These are phyloP conservation scores for Crocodylus rhombifer DNA, from an alignment of 2,797 vertebrate species.

Conservation along the genomic window DNA sequence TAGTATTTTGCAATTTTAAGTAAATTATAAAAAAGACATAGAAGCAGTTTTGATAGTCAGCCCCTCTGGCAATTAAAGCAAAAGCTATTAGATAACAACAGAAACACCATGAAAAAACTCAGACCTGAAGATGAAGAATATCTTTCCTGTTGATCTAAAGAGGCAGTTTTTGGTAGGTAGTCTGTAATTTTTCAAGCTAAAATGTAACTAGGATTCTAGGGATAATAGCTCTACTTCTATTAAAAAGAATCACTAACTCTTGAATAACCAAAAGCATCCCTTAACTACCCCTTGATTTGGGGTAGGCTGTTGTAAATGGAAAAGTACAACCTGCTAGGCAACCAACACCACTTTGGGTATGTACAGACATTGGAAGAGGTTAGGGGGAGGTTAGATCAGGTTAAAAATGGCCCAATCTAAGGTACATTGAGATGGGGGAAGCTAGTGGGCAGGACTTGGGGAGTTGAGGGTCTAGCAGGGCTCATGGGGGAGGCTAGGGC, in stretches of 20 bases:
- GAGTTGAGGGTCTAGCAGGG: too few relatives aligned
- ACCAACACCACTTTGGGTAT: background rate
- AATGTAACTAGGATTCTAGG: background rate
- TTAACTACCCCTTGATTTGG: background rate
- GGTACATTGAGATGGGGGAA: too few relatives aligned
- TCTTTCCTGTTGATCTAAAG: background rate
- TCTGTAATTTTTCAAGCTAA: background rate
- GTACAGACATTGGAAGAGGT: too few relatives aligned
- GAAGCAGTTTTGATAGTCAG: background rate
- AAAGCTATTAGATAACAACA: background rate
- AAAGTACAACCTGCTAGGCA: background rate
- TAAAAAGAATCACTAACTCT: fast-evolving
- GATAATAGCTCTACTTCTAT: background rate
- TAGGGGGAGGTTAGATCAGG: too few relatives aligned
- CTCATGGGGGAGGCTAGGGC: too few relatives aligned
- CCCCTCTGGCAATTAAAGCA: background rate
- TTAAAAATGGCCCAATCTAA: too few relatives aligned
- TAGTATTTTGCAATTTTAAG: background rate
- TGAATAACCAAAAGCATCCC: fast-evolving
- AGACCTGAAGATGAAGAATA: background rate
- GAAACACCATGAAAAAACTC: background rate
- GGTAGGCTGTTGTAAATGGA: background rate
- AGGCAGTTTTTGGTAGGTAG: background rate
- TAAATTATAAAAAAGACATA: background rate
- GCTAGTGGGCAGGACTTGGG: too few relatives aligned